Evolutionary conservation across 2,113 vertebrate species (phyloP), one percentile per base, ranked within the genome.

Genomic region (Nipponia nippon): DNA sequence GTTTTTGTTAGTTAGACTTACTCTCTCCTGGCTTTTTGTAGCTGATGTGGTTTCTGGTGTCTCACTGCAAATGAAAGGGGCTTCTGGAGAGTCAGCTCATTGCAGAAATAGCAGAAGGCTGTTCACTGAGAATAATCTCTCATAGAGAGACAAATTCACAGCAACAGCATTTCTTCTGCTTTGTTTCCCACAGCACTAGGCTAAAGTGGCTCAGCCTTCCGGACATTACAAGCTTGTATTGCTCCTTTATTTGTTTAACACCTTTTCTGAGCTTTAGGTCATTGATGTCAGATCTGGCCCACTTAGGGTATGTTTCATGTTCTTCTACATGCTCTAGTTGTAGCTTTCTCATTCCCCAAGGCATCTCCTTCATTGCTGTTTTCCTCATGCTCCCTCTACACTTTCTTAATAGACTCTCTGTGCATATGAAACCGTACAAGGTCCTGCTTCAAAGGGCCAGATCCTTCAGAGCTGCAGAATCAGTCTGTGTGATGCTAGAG

Each of bases 71-170:
- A 77, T 86, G 87, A 86, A 85, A 95, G 38, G 52, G 59, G 88
- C 75, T 95, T 96, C 20, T 86, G 91, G 91, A 96, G 84, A 93
- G 91, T 95, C 87, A 96, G 84, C 89, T 96, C 84, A 83, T 81
- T 93, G 91, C 55, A 10, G 78, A 94, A 90, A 94, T 90, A 96
- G 91, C 94, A 88, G 69, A 80, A 81, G 63, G 47, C 81, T 73
- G 89, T 72, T 96, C 70, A 50, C 78, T 80, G 82, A 63, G 73
- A 70, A 26, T 91, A 92, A 87, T 95, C 81, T 83, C 58, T 87
- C 58, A 25, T 1, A 55, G 80, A 92, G 83, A 66, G 77, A 66
- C 6, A 29, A 76, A 91, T 95, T 95, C 93, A 90, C 84, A 95
- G 91, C 87, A 87, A 47, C 78, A 90, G 89, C 87, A 50, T 93